Percentiles rank a stretch among this genome's conserved stretches.
phyloP scores from a whole-genome alignment of 2,888 invertebrate species.

The Hirtodrosophila duncani region DNA sequence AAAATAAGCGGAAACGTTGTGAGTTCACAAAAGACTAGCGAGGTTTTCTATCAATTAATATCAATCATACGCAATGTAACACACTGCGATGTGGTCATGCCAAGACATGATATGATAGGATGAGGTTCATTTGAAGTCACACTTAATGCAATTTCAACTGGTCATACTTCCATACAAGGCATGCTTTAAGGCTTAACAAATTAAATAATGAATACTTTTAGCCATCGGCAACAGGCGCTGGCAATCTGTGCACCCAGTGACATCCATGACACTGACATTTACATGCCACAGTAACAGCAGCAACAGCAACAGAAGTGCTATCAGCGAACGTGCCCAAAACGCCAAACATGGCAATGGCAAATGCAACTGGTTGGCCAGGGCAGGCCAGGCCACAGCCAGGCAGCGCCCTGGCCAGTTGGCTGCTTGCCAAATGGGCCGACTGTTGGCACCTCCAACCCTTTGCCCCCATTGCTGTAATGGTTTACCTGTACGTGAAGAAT shows the following conservation, averaged over 20 bases:
- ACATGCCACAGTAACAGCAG: conserved; percentile 37
- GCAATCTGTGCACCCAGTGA: no score
- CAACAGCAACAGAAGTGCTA: conserved; percentile 23
- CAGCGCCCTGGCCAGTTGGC: conserved; percentile 28
- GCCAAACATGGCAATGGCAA: conserved; percentile 12
- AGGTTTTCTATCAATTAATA: no score
- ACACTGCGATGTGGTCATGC: no score
- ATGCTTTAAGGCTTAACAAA: conserved; percentile 30
- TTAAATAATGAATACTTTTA: conserved; percentile 21
- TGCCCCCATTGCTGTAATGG: conserved; percentile 7
- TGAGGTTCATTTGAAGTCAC: conserved; percentile 6
- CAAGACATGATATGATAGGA: not conserved
- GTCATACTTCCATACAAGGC: conserved; percentile 2
- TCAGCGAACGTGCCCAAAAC: conserved; percentile 48
- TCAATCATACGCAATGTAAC: no score
- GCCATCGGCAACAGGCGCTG: conserved; percentile 46
- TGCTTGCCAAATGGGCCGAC: conserved; percentile 20
- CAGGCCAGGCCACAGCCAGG: no score
- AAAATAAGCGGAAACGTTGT: no score
- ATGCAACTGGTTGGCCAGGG: conserved; percentile 40
- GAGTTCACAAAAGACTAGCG: no score
- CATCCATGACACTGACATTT: conserved; percentile 67
- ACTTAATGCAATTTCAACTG: not conserved
- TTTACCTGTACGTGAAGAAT: conserved; percentile 26
- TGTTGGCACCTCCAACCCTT: not conserved